These are phyloP conservation scores for Oncopodura yosiiana DNA, from an alignment of 1,140 invertebrate genomes.

Conservation along the genomic window DNA sequence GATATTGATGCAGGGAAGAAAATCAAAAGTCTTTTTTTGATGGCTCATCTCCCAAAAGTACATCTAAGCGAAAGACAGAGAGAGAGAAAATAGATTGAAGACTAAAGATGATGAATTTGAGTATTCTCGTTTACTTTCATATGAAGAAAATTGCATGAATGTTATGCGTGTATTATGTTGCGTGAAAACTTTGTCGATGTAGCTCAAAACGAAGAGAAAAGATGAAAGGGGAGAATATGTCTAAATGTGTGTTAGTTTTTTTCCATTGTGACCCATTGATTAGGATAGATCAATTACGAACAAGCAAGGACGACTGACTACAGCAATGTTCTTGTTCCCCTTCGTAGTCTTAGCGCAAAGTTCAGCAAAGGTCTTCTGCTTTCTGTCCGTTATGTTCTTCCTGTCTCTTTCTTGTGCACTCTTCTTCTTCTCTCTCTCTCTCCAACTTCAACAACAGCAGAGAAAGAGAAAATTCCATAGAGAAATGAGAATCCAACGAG, in stretches of 20 bases:
- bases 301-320: not conserved
- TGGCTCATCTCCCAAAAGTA: not conserved
- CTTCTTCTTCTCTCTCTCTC: not conserved
- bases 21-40: not conserved
- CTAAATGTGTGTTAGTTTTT: slow-evolving; percentile 17
- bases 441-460: slow-evolving; percentile 1
- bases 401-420: not conserved
- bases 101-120: slow-evolving; percentile 29
- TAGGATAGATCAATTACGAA: slow-evolving; percentile 29
- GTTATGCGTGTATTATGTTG: not conserved
- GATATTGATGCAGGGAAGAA: not conserved
- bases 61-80: slow-evolving; percentile 2
- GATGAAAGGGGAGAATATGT: not conserved
- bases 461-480: too few species aligned
- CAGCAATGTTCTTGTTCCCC: too few species aligned
- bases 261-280: slow-evolving; percentile 31
- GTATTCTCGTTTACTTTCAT: too few species aligned
- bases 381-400: not conserved
- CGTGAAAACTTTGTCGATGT: not conserved
- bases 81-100: slow-evolving; percentile 19
- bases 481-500: too few species aligned
- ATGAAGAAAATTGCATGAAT: not conserved
- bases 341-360: too few species aligned
- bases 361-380: too few species aligned
- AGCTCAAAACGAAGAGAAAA: not conserved